A percentile compares a stretch with the other conserved stretches of the same genome.
Conservation (phyloP, 2,113 vertebrate genomes). For the Alosa alosa region DNA sequence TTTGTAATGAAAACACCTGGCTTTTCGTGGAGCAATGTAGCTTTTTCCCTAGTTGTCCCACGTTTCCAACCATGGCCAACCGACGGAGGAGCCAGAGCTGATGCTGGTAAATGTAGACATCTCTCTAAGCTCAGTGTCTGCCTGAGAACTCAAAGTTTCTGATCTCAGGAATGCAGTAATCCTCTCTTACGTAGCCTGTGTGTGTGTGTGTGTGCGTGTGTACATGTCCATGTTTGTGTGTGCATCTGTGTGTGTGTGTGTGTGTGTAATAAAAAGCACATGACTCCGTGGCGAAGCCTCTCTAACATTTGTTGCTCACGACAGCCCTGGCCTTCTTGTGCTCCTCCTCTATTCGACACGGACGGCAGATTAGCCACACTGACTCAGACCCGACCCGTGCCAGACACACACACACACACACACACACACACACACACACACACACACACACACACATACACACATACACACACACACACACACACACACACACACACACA, state of each 20-base stretch:
- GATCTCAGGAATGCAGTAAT: slow-evolving; percentile 40
- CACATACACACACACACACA: slow-evolving; percentile 35
- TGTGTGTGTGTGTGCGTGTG: slow-evolving; percentile 11
- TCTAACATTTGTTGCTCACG: slow-evolving; percentile 37
- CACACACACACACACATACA: neutral
- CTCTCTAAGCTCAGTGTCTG: slow-evolving; percentile 26
- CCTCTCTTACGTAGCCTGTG: slow-evolving; percentile 3
- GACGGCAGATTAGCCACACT: slow-evolving; percentile 25
- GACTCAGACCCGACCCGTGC: slow-evolving; percentile 17
- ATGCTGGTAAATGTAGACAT: slow-evolving; percentile 5
- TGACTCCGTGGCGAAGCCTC: slow-evolving; percentile 40
- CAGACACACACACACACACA: neutral
- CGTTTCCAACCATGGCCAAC: neutral
- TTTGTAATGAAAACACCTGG: neutral
- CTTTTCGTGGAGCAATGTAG: neutral
- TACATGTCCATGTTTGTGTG: neutral
- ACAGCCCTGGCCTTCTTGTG: slow-evolving; percentile 39
- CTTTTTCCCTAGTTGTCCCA: neutral
- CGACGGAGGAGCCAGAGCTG: neutral
- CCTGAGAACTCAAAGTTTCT: slow-evolving; percentile 35
- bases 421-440: neutral
- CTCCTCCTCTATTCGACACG: slow-evolving; percentile 24
- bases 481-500: slow-evolving; percentile 30
- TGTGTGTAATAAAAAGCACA: slow-evolving; percentile 46
- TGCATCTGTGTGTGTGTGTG: neutral